Base-by-base conservation (phyloP, 2,113 vertebrate genomes). In the Crotalus horridus region DNA sequence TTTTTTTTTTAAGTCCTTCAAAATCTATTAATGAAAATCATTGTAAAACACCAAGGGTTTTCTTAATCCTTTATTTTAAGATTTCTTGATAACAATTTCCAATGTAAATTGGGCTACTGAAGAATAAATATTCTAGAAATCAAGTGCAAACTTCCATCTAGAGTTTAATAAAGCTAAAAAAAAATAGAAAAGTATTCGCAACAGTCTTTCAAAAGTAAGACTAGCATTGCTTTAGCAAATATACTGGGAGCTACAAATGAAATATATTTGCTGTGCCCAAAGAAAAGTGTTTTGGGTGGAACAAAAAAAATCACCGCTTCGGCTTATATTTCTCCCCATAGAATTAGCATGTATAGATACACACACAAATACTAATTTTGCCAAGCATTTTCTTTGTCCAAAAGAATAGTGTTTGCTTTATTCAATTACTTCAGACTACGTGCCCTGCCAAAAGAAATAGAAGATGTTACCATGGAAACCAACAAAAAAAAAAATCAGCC, bases 391-490 rank as follows among this genome's bases (percentile, higher is more conserved):
- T 3, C 15, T 92, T 81, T 48, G 15, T 85, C 88, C 69, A 59
- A 90, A 85, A 93, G 43, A 61, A 93, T 39, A 90, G 69, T 8
- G 87, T 93, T 92, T 46, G 61, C 74, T 92, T 95, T 90, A 96
- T 94, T 93, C 85, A 0, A 0, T 93, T 95, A 93, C 93, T 0
- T 43, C 92, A 93, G 90, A 94, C 86, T 95, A 92, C 94, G 92
- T 95, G 91, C 88, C 90, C 96, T 94, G 91, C 87, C 93, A 89
- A 90, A 33, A 91, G 85, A 91, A 87, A 87, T 39, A 15, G 56
- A 96, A 89, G 93, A 85, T 85, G 95, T 96, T 96, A 93, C 86
- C 86, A 92, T 48, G 64, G 88, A 39, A 91, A 96, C 46, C 48
- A 51, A 81, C 17, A 81, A 81, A 81, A 81, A 81, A 81, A 74